Evolutionary conservation across 2,113 vertebrate genomes (phyloP).

Genomic region (Arenaria interpres): DNA sequence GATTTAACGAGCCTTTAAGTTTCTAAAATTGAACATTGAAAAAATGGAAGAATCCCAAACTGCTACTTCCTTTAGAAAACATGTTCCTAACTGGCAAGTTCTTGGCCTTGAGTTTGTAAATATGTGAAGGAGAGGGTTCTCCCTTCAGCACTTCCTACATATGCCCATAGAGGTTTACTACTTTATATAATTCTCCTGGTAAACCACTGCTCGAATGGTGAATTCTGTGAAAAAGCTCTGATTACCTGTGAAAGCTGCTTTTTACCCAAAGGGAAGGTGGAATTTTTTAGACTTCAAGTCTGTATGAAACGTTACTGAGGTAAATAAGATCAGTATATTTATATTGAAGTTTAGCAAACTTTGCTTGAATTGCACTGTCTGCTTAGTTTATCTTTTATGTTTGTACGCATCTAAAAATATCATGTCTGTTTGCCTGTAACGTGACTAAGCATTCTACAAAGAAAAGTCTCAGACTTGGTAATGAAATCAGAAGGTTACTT

Average conservation of each 20-base stretch:
- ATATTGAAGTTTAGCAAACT: neutral
- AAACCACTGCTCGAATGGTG: neutral
- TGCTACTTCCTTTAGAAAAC: neutral
- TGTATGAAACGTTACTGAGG: neutral
- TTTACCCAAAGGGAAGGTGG: neutral
- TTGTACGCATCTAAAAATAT: neutral
- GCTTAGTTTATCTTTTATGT: neutral
- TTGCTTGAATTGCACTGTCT: neutral
- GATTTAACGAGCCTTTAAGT: neutral
- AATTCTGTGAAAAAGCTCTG: neutral
- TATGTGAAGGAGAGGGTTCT: neutral
- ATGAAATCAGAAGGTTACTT: neutral
- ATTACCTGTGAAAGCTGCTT: neutral
- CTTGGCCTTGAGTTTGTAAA: neutral
- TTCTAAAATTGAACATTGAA: neutral
- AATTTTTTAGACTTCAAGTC: neutral
- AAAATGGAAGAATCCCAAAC: neutral
- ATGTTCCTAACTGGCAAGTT: neutral
- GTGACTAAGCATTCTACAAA: neutral
- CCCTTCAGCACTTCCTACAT: constrained; percentile 29
- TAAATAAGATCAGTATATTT: neutral
- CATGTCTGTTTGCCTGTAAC: neutral
- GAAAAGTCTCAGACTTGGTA: neutral
- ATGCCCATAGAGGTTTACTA: neutral
- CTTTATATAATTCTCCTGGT: neutral